phyloP scores from a whole-genome alignment of 2,888 invertebrate species.

The Tinea pellionella region DNA sequence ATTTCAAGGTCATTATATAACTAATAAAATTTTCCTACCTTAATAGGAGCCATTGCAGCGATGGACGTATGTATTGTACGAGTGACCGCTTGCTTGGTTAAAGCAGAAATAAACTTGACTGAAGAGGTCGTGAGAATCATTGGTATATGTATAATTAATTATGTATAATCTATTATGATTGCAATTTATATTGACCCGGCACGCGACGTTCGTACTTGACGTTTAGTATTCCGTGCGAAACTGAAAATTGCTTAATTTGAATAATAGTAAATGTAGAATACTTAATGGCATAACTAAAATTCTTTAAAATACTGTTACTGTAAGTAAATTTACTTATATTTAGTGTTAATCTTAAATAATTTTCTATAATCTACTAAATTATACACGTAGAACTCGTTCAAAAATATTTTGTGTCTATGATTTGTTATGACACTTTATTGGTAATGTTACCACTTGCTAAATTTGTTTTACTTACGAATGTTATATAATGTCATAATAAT shows the following conservation, averaged over 20 bases:
- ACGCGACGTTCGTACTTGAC: slow-evolving; percentile 1
- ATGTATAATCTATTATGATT: slow-evolving; percentile 16
- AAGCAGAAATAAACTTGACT: slow-evolving; percentile 47
- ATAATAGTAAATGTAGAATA: too few relatives aligned
- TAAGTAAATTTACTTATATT: too few relatives aligned
- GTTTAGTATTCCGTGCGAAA: neutral
- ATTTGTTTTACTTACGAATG: too few relatives aligned
- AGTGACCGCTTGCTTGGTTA: slow-evolving; percentile 40
- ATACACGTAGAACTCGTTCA: too few relatives aligned
- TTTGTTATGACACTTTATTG: too few relatives aligned
- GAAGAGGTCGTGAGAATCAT: slow-evolving; percentile 53
- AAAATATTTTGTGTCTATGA: too few relatives aligned
- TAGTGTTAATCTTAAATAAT: too few relatives aligned
- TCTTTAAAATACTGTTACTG: too few relatives aligned
- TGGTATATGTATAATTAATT: slow-evolving; percentile 38
- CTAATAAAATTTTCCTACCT: slow-evolving; percentile 31
- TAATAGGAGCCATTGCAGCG: slow-evolving; percentile 53
- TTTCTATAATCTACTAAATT: too few relatives aligned
- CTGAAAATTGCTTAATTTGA: neutral
- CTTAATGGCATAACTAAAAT: too few relatives aligned
- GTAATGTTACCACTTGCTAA: too few relatives aligned
- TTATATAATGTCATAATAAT: too few relatives aligned
- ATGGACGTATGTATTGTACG: slow-evolving; percentile 48
- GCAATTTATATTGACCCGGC: slow-evolving; percentile 26
- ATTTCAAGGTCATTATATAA: slow-evolving; percentile 1